Evolutionary conservation across 2,888 invertebrate genomes (phyloP).

Genomic region (Hetaerina titia): DNA sequence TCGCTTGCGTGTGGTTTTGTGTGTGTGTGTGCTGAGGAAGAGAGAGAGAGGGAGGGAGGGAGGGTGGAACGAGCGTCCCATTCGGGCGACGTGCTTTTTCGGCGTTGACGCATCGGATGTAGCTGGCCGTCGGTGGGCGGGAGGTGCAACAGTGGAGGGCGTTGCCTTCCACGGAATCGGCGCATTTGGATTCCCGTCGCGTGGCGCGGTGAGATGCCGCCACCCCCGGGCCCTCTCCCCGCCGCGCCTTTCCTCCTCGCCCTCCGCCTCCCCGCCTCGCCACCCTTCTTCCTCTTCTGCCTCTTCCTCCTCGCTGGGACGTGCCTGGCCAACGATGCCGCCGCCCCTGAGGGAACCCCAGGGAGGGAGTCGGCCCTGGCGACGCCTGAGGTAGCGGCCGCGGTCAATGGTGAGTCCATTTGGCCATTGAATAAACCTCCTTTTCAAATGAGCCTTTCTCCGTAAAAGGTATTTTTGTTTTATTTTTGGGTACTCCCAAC

Average conservation of each 20-base stretch:
- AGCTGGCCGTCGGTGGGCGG: not conserved
- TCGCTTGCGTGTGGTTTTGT: not conserved
- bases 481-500: too few species aligned
- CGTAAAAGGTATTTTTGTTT: too few species aligned
- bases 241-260: not conserved
- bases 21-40: not conserved
- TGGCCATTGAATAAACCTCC: too few species aligned
- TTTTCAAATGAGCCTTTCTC: too few species aligned
- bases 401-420: conserved; percentile 11
- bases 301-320: not conserved
- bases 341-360: not conserved
- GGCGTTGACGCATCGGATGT: conserved; percentile 29
- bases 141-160: conserved; percentile 17
- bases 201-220: conserved; percentile 35
- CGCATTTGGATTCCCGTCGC: conserved; percentile 56
- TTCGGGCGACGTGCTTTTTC: not conserved
- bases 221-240: not conserved
- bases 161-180: not conserved
- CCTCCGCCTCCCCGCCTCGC: not conserved
- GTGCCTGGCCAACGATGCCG: not conserved
- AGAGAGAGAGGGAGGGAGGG: not conserved
- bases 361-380: not conserved
- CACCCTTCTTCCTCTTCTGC: not conserved
- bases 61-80: not conserved
- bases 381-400: conserved; percentile 14